phyloP scores from a whole-genome alignment of 2,888 invertebrate genomes.

The Mamestra brassicae region DNA sequence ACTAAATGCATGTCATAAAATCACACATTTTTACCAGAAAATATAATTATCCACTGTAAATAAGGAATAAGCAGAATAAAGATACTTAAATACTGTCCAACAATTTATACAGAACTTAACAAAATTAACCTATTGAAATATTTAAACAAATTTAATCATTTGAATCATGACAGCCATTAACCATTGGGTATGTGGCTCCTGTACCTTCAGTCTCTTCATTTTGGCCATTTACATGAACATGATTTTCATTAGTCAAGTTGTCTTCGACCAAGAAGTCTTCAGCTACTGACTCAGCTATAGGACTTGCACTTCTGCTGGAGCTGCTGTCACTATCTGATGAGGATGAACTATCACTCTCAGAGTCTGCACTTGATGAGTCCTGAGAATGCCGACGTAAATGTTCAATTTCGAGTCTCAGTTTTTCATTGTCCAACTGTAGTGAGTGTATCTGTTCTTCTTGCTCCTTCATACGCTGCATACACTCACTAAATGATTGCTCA shows the following conservation, averaged over 20 bases:
- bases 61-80: slow-evolving; percentile 51
- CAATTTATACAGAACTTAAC: slow-evolving; percentile 52
- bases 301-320: slow-evolving; percentile 79
- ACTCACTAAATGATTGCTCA: slow-evolving; percentile 79
- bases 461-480: slow-evolving; percentile 86
- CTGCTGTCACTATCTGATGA: slow-evolving; percentile 88
- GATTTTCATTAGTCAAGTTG: slow-evolving; percentile 67
- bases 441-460: slow-evolving; percentile 92
- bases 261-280: slow-evolving; percentile 59
- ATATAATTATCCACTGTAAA: slow-evolving; percentile 41
- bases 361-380: slow-evolving; percentile 89
- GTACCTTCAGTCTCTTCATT: slow-evolving; percentile 74
- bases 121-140: slow-evolving; percentile 20
- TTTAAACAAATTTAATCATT: slow-evolving; percentile 65
- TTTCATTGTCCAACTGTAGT: slow-evolving; percentile 92
- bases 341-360: slow-evolving; percentile 92
- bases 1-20: slow-evolving; percentile 71
- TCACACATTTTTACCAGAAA: slow-evolving; percentile 51
- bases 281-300: slow-evolving; percentile 65
- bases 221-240: slow-evolving; percentile 71
- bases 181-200: slow-evolving; percentile 73
- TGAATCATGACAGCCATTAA: slow-evolving; percentile 85
- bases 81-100: slow-evolving; percentile 54
- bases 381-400: slow-evolving; percentile 86
- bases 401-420: slow-evolving; percentile 92